A percentile compares a stretch with the other conserved stretches of the same genome.
Evolutionary conservation across 64 coral and sea anemone genomes (phyloP).

Genomic region (Montipora capricornis): DNA sequence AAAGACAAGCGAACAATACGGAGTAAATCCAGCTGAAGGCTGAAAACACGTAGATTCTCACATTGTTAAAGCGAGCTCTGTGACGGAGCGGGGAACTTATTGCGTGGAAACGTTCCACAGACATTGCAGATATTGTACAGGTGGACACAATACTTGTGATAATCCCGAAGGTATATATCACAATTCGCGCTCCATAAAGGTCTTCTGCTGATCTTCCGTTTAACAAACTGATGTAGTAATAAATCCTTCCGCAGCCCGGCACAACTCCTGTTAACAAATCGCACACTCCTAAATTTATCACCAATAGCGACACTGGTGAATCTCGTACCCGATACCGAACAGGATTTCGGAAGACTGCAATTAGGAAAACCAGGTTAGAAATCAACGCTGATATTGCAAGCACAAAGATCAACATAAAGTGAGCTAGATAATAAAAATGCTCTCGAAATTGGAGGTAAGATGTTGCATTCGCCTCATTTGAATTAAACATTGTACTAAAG

Average conservation of each 20-base stretch:
- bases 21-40: background rate
- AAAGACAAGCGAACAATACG: background rate
- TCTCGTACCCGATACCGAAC: background rate
- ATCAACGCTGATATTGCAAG: no score
- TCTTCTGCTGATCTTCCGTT: background rate
- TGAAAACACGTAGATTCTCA: background rate
- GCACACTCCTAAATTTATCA: background rate
- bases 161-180: background rate
- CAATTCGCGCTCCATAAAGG: background rate
- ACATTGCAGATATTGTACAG: constrained; percentile 12
- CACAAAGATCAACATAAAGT: background rate
- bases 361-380: no score
- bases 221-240: background rate
- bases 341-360: background rate
- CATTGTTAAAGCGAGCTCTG: background rate
- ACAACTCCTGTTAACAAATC: background rate
- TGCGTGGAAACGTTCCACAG: constrained; percentile 1
- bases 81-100: background rate
- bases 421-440: background rate
- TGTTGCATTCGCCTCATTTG: background rate
- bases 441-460: background rate
- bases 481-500: background rate
- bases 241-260: background rate
- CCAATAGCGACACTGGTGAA: background rate
- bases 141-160: background rate